Evolutionary conservation across 2,888 invertebrate genomes (phyloP).

Genomic region (Rotaria sp.): DNA sequence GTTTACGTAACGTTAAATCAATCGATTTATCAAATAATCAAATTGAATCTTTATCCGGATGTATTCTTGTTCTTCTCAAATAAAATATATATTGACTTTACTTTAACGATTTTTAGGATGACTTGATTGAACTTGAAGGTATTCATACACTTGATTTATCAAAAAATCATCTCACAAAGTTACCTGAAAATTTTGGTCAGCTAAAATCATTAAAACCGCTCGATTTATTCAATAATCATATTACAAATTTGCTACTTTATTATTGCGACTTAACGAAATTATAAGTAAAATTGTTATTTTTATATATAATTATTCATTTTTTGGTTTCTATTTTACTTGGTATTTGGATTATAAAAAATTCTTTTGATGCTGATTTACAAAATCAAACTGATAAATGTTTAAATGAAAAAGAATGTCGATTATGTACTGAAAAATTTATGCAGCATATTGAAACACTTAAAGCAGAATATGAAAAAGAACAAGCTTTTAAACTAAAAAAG

Average conservation of each 20-base stretch:
- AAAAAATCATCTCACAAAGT: conserved; percentile 65
- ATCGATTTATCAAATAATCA: conserved; percentile 19
- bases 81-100: neutral
- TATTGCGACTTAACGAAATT: conserved; percentile 66
- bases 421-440: conserved; percentile 65
- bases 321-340: neutral
- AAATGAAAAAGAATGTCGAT: conserved; percentile 66
- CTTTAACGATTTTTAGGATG: neutral
- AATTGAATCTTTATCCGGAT: neutral
- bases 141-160: conserved; percentile 64
- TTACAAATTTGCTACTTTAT: conserved; percentile 63
- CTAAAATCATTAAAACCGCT: conserved; percentile 65
- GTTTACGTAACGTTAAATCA: conserved; percentile 1
- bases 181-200: conserved; percentile 70
- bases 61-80: neutral
- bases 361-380: conserved; percentile 62
- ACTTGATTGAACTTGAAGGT: neutral
- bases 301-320: too few species aligned
- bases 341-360: conserved; percentile 76
- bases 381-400: conserved; percentile 69
- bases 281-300: conserved; percentile 46
- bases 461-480: conserved; percentile 11
- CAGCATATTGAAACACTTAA: conserved; percentile 48
- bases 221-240: conserved; percentile 68
- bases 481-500: conserved; percentile 17